A percentile compares a stretch with the other conserved stretches of the same genome.
Evolutionary conservation across 2,113 vertebrate species (phyloP).

Genomic region (Phodopus roborovskii): DNA sequence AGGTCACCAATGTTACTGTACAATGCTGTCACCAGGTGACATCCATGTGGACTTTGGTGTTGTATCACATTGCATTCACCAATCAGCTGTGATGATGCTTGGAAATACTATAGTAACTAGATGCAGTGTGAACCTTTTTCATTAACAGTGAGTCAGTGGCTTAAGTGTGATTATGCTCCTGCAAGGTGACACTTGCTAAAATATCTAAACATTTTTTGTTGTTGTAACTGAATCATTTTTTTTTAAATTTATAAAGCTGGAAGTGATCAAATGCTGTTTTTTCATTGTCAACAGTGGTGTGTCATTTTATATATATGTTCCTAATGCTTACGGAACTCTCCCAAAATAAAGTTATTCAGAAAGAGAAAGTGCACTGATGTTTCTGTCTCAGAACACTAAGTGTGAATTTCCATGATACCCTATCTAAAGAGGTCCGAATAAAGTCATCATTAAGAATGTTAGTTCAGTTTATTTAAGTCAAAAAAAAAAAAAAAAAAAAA

Average conservation of each 20-base stretch:
- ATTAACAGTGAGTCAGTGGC: conserved; percentile 83
- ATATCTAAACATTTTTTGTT: conserved; percentile 78
- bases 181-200: conserved; percentile 86
- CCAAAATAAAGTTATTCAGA: conserved; percentile 88
- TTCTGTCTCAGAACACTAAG: conserved; percentile 53
- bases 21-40: conserved; percentile 97
- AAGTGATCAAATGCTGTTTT: conserved; percentile 86
- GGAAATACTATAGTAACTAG: conserved; percentile 85
- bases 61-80: conserved; percentile 88
- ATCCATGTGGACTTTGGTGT: conserved; percentile 88
- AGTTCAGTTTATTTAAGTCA: conserved; percentile 11
- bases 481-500: not conserved
- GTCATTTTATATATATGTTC: conserved; percentile 89
- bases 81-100: conserved; percentile 88
- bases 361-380: conserved; percentile 51
- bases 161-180: conserved; percentile 88
- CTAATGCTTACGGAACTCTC: conserved; percentile 86
- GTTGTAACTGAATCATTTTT: conserved; percentile 87
- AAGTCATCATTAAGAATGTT: conserved; percentile 18
- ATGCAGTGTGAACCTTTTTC: conserved; percentile 84
- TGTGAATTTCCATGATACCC: conserved; percentile 25
- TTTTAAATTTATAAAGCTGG: conserved; percentile 86
- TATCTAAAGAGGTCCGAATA: not conserved
- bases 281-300: conserved; percentile 87
- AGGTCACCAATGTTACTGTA: conserved; percentile 87